Conservation (phyloP, 1,140 invertebrate species). For the Archivesica marissinica region DNA sequence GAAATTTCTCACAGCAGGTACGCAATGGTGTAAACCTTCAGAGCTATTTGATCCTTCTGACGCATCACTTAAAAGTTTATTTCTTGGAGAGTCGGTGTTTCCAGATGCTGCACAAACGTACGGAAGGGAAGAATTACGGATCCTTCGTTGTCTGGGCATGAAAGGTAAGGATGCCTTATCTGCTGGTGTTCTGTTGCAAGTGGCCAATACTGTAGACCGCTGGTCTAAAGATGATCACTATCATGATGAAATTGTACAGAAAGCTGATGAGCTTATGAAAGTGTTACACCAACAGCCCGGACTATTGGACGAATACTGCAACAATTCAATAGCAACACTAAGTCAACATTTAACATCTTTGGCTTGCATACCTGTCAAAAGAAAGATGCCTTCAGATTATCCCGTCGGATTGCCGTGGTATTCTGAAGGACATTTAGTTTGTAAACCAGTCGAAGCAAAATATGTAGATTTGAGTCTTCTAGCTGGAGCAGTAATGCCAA, state of each 20-base stretch:
- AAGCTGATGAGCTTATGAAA: neutral
- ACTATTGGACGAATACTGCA: neutral
- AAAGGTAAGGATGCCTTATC: neutral
- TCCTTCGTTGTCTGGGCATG: neutral
- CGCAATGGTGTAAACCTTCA: neutral
- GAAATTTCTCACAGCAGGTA: neutral
- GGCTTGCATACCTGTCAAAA: neutral
- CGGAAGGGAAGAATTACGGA: neutral
- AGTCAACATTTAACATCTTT: neutral
- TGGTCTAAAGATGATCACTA: neutral
- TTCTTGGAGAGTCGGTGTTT: slow-evolving; percentile 9
- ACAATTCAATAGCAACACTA: neutral
- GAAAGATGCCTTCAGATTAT: neutral
- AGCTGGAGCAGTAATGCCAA: slow-evolving; percentile 1
- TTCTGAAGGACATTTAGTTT: neutral
- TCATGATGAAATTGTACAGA: neutral
- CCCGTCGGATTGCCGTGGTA: slow-evolving; percentile 32
- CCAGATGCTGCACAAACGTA: neutral
- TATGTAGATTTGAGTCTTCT: neutral
- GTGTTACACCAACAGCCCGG: neutral
- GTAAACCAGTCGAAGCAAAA: slow-evolving; percentile 4
- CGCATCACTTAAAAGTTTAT: neutral
- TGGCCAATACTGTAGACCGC: neutral
- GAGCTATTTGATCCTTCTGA: slow-evolving; percentile 26
- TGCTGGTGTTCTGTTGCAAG: neutral